These are phyloP conservation scores for Cygnus olor DNA, from an alignment of 2,797 vertebrate genomes.

Conservation along the genomic window DNA sequence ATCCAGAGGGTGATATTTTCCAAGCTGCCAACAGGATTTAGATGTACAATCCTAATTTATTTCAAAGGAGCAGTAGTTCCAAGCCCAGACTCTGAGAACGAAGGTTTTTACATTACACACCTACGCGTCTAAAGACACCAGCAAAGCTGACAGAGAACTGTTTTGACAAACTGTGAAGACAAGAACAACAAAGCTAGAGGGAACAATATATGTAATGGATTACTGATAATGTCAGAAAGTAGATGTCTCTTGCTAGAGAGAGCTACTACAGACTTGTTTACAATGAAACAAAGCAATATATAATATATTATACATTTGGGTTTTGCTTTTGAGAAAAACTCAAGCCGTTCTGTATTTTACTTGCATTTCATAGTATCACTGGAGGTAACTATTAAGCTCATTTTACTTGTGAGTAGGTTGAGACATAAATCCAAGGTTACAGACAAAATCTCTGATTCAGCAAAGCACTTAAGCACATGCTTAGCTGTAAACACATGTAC, in stretches of 20 bases:
- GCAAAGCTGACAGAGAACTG: not conserved
- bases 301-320: not conserved
- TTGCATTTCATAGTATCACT: slow-evolving; percentile 6
- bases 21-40: slow-evolving; percentile 37
- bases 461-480: slow-evolving; percentile 64
- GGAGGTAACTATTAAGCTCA: slow-evolving; percentile 53
- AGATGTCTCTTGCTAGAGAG: not conserved
- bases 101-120: not conserved
- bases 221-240: slow-evolving; percentile 27
- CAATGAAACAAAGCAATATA: not conserved
- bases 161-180: not conserved
- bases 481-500: slow-evolving; percentile 74
- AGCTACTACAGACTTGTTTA: not conserved
- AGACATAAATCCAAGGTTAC: slow-evolving; percentile 69
- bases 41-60: not conserved
- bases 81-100: not conserved
- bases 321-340: slow-evolving; percentile 1
- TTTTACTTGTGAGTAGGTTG: slow-evolving; percentile 56
- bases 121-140: not conserved
- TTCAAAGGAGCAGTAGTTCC: not conserved
- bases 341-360: not conserved
- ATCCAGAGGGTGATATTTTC: not conserved
- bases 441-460: slow-evolving; percentile 65
- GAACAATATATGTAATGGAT: slow-evolving; percentile 27
- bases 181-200: slow-evolving; percentile 17